These are phyloP conservation scores for Anticlea derivata DNA, from an alignment of 2,888 invertebrate species.

Conservation along the genomic window DNA sequence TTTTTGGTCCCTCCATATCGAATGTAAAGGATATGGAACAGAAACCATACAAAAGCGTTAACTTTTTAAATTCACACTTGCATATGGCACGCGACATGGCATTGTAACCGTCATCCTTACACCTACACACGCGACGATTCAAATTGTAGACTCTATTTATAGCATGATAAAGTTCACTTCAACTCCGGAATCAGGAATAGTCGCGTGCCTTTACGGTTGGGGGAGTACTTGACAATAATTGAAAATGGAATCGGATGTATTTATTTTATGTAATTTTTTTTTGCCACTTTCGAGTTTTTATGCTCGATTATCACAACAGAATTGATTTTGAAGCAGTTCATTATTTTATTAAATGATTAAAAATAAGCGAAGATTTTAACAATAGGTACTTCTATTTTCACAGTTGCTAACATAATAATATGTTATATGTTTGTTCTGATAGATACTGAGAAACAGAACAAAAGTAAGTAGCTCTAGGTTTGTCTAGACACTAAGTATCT, in stretches of 20 bases:
- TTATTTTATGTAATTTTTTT: slow-evolving; percentile 8
- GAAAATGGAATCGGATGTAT: slow-evolving; percentile 23
- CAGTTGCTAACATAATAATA: no score
- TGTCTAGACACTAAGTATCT: no score
- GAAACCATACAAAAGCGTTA: slow-evolving; percentile 24
- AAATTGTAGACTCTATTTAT: slow-evolving; percentile 15
- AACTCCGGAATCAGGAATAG: neutral
- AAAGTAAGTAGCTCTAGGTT: no score
- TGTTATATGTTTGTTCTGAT: no score
- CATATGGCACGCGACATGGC: slow-evolving; percentile 39
- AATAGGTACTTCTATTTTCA: no score
- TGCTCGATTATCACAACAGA: neutral
- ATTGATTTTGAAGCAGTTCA: neutral
- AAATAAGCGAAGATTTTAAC: no score
- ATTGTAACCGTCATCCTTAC: slow-evolving; percentile 29
- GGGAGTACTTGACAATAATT: slow-evolving; percentile 38
- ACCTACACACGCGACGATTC: slow-evolving; percentile 23
- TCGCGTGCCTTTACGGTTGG: slow-evolving; percentile 35
- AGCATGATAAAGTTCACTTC: slow-evolving; percentile 9
- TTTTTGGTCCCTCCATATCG: neutral
- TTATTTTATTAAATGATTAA: no score
- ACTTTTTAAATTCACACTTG: slow-evolving; percentile 37
- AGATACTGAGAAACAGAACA: no score
- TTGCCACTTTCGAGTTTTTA: slow-evolving; percentile 1
- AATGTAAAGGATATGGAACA: neutral